A percentile compares a stretch with the other conserved stretches of the same genome.
phyloP scores from a whole-genome alignment of 1,140 invertebrate species.

The Zaprionus camerounensis region DNA sequence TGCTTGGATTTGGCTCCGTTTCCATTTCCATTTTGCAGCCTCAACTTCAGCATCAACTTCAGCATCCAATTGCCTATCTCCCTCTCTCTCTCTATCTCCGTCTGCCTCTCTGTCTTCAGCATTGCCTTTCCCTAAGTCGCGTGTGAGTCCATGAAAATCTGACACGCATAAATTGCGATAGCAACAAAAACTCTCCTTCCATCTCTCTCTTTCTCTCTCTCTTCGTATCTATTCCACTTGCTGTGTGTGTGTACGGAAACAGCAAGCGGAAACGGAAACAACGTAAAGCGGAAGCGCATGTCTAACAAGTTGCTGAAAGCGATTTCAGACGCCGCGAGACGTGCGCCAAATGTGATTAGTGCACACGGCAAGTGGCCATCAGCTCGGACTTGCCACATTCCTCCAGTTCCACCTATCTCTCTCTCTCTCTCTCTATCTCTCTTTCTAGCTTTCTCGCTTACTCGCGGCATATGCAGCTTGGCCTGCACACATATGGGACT shows the following conservation, averaged over 20 bases:
- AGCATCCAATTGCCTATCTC: no score
- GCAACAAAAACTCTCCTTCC: not conserved
- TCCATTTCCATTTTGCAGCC: conserved; percentile 9
- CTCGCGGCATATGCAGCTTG: conserved; percentile 22
- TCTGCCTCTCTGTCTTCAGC: no score
- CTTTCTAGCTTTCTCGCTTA: not conserved
- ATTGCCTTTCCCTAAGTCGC: not conserved
- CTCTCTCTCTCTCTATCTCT: not conserved
- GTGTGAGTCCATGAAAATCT: conserved; percentile 77
- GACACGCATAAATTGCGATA: conserved; percentile 72
- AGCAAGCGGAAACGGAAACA: conserved; percentile 71
- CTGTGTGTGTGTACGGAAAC: not conserved
- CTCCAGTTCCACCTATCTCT: not conserved
- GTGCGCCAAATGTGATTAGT: conserved; percentile 47
- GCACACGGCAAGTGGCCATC: conserved; percentile 47
- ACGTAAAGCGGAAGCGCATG: conserved; percentile 72
- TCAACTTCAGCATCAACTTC: not conserved
- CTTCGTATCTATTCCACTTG: not conserved
- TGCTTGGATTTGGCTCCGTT: conserved; percentile 15
- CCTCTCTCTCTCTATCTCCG: no score
- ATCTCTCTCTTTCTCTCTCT: not conserved
- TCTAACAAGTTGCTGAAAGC: conserved; percentile 76
- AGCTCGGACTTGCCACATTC: conserved; percentile 22
- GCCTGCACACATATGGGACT: conserved; percentile 18
- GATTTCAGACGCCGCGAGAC: conserved; percentile 34